Base-by-base conservation (phyloP, 2,797 vertebrate species). In the Rhinogobio ventralis region DNA sequence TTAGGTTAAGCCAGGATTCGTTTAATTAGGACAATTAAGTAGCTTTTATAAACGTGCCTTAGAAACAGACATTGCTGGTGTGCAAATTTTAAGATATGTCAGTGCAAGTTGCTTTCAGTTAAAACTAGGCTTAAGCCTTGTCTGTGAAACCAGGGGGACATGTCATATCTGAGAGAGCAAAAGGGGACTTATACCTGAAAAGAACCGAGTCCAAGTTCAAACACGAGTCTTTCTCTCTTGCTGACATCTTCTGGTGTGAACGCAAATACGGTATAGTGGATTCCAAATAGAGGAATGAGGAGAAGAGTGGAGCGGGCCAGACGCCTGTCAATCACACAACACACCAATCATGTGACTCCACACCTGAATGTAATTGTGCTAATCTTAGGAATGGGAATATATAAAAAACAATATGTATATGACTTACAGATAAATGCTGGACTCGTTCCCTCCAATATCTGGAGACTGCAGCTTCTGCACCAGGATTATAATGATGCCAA, bases 241-340 rank as follows among this genome's bases (percentile, higher is more conserved):
- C 97, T 99, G 93, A 99, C 97, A 0, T 98, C 97, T 93, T 99
- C 98, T 1, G 98, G 98, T 28, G 97, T 99, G 93, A 99, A 99
- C 90, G 98, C 97, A 76, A 99, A 99, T 66, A 99, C 97, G 0
- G 98, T 99, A 94, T 99, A 99, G 94, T 99, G 98, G 91, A 99
- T 98, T 86, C 98, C 98, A 69, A 99, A 99, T 62, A 99, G 92
- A 0, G 98, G 98, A 91, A 99, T 99, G 91, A 99, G 96, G 89
- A 99, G 96, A 83, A 99, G 95, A 0, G 98, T 99, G 86, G 98
- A 99, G 45, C 98, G 97, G 19, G 98, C 98, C 92, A 99, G 94
- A 75, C 98, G 96, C 93, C 98, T 99, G 92, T 89, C 46, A 69
- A 74, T 73, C 73, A 88, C 30, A 88, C 67, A 83, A 64, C 25